These are phyloP conservation scores for Ennomos fuscantarius DNA, from an alignment of 2,888 invertebrate genomes.

Conservation along the genomic window DNA sequence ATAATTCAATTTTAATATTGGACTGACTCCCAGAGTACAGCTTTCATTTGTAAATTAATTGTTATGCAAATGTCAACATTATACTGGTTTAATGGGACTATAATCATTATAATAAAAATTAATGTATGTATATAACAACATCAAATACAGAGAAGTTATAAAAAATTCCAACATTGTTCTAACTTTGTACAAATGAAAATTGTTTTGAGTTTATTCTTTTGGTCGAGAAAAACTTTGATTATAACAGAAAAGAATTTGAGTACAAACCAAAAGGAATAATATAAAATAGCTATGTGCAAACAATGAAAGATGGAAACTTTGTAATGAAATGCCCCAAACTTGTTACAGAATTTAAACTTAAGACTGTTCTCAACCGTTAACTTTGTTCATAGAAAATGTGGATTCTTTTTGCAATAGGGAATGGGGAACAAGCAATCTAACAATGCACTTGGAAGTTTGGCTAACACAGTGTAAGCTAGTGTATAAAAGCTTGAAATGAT, in stretches of 20 bases:
- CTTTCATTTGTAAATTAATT: too few species aligned
- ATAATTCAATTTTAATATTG: too few species aligned
- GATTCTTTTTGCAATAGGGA: conserved; percentile 8
- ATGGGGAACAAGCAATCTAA: too few species aligned
- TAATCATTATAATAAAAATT: too few species aligned
- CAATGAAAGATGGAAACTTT: conserved; percentile 70
- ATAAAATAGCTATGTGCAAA: conserved; percentile 63
- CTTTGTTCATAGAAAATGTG: conserved; percentile 50
- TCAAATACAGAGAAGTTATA: conserved; percentile 9
- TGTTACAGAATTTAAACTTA: conserved; percentile 62
- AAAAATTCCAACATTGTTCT: conserved; percentile 16
- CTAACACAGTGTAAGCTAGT: conserved; percentile 14
- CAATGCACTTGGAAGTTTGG: not conserved
- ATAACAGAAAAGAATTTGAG: conserved; percentile 58
- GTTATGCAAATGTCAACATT: too few species aligned
- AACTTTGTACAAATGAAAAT: conserved; percentile 34
- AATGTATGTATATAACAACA: not conserved
- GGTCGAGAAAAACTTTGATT: conserved; percentile 57
- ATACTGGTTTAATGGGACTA: too few species aligned
- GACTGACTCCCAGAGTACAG: too few species aligned
- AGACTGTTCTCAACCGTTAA: conserved; percentile 58
- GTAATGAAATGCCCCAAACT: conserved; percentile 69
- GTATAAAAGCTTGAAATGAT: too few species aligned
- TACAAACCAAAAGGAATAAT: conserved; percentile 56
- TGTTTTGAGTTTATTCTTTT: conserved; percentile 34